phyloP scores from a whole-genome alignment of 2,888 invertebrate species.

The Polydrusus cervinus region DNA sequence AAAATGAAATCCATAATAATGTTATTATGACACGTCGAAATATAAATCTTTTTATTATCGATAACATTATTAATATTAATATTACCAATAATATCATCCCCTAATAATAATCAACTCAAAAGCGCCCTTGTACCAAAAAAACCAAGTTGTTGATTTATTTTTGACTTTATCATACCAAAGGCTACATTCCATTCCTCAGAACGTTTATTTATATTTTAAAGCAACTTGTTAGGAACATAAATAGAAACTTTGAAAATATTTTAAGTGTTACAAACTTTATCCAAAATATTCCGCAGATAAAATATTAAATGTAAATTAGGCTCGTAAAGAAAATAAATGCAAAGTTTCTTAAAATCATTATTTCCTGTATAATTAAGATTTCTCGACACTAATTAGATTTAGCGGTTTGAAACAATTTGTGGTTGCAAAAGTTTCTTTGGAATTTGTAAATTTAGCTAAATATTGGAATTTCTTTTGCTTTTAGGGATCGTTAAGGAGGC shows the following conservation, averaged over 20 bases:
- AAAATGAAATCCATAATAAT: too few relatives aligned
- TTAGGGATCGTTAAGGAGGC: not conserved
- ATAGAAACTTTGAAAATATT: not conserved
- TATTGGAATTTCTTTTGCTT: conserved; percentile 3
- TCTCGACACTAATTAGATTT: conserved; percentile 14
- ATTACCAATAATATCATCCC: too few relatives aligned
- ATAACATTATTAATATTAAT: too few relatives aligned
- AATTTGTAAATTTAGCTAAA: conserved; percentile 17
- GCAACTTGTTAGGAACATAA: conserved; percentile 1
- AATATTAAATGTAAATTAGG: conserved; percentile 8
- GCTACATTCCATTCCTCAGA: not conserved
- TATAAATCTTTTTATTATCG: too few relatives aligned
- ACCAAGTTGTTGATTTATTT: too few relatives aligned
- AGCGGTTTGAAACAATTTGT: conserved; percentile 15
- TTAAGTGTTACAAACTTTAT: not conserved
- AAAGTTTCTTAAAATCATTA: conserved; percentile 17
- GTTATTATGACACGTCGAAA: too few relatives aligned
- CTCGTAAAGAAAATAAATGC: conserved; percentile 9
- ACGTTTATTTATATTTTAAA: not conserved
- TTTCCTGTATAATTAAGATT: conserved; percentile 18
- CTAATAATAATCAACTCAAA: too few relatives aligned
- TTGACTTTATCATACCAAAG: too few relatives aligned
- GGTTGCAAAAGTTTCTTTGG: conserved; percentile 20
- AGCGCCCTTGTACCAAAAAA: too few relatives aligned
- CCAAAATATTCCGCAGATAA: not conserved